Percentiles rank a stretch among this genome's conserved stretches.
phyloP scores from a whole-genome alignment of 2,888 invertebrate genomes.

The Ferrisia virgata region DNA sequence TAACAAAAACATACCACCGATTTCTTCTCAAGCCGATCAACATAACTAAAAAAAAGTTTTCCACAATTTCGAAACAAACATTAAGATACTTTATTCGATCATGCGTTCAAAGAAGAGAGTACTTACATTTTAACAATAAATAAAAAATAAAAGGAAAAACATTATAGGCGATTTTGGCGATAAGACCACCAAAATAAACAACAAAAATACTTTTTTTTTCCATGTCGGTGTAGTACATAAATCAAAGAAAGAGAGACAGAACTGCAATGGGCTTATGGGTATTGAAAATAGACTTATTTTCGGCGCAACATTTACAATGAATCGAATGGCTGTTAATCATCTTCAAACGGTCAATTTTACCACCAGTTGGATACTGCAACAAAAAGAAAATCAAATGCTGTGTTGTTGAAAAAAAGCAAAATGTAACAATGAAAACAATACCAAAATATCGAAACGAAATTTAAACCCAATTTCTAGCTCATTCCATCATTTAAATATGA shows the following conservation, averaged over 20 bases:
- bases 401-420: not conserved
- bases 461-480: not conserved
- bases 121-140: not conserved
- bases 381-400: not conserved
- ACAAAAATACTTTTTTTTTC: not conserved
- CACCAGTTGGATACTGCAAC: conserved; percentile 5
- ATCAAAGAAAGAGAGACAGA: not conserved
- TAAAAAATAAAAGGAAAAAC: not conserved
- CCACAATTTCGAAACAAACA: not conserved
- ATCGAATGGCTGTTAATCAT: not conserved
- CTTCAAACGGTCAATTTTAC: not conserved
- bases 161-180: not conserved
- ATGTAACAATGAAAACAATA: not conserved
- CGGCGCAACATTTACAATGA: not conserved
- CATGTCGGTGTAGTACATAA: not conserved
- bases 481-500: too few species aligned
- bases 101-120: not conserved
- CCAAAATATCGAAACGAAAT: not conserved
- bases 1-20: too few species aligned
- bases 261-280: not conserved
- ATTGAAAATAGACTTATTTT: not conserved
- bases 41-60: not conserved
- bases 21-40: too few species aligned
- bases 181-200: not conserved
- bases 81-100: conserved; percentile 17